Percentiles rank a stretch among this genome's conserved stretches.
Evolutionary conservation across 1,140 invertebrate species (phyloP).

Genomic region (Phthorimaea operculella): DNA sequence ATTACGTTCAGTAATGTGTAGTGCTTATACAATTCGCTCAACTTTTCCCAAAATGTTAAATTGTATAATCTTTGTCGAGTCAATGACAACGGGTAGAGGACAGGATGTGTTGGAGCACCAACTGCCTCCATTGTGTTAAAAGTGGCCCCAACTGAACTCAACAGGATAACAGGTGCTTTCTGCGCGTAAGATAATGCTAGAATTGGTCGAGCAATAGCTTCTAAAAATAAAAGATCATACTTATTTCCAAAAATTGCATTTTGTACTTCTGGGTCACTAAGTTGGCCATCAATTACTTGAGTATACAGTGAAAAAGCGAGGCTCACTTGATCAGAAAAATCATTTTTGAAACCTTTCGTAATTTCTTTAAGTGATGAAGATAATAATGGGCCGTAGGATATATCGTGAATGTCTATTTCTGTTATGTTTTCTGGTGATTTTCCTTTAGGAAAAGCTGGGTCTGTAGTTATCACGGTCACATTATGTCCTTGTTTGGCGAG

Average conservation of each 20-base stretch:
- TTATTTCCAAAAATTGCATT: conserved; percentile 1
- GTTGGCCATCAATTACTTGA: background rate
- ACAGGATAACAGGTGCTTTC: conserved; percentile 3
- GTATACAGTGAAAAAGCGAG: too few relatives aligned
- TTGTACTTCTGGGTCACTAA: background rate
- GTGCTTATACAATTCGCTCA: background rate
- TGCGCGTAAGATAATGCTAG: background rate
- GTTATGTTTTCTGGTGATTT: background rate
- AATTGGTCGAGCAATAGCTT: background rate
- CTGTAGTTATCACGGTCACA: conserved; percentile 32
- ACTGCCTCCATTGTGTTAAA: background rate
- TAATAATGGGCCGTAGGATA: background rate
- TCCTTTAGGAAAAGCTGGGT: background rate
- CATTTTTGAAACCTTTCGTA: too few relatives aligned
- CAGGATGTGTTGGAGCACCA: background rate
- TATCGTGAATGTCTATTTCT: conserved; percentile 7
- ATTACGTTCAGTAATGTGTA: background rate
- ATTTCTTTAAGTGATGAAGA: too few relatives aligned
- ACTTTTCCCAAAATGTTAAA: conserved; percentile 5
- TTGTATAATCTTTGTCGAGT: background rate
- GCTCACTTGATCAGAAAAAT: too few relatives aligned
- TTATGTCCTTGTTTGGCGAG: conserved; percentile 53
- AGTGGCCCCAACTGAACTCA: conserved; percentile 2
- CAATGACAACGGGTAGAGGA: background rate
- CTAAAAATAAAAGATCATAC: conserved; percentile 4